Evolutionary conservation across 1,140 invertebrate species (phyloP).

Genomic region (Cheumatopsyche charites): DNA sequence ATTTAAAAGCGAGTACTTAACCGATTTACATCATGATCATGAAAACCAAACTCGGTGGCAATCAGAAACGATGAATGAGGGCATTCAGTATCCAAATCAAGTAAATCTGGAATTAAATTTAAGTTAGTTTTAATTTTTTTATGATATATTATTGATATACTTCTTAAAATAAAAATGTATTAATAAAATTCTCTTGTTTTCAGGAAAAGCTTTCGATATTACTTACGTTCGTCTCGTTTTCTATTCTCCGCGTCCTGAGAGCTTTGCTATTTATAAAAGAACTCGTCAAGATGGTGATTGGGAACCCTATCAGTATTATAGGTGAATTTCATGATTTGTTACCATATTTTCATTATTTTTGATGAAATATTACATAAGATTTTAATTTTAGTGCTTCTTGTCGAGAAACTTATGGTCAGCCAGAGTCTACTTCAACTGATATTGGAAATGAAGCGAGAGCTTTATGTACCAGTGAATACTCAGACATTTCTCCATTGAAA

Average conservation of each 20-base stretch:
- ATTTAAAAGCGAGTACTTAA: conserved; percentile 82
- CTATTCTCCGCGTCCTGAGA: conserved; percentile 93
- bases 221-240: conserved; percentile 94
- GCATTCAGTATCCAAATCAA: conserved; percentile 85
- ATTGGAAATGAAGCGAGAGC: conserved; percentile 83
- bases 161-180: conserved; percentile 5
- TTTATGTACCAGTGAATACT: conserved; percentile 94
- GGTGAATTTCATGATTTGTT: conserved; percentile 56
- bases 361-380: background rate
- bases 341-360: background rate
- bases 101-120: conserved; percentile 93
- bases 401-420: conserved; percentile 84
- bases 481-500: conserved; percentile 94
- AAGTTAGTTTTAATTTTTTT: conserved; percentile 59
- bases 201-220: conserved; percentile 97
- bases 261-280: conserved; percentile 95
- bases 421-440: conserved; percentile 73
- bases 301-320: conserved; percentile 97
- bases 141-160: conserved; percentile 1
- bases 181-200: conserved; percentile 49
- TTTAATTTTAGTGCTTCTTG: conserved; percentile 76
- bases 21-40: conserved; percentile 86
- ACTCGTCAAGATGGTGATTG: conserved; percentile 79
- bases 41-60: conserved; percentile 98
- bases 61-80: conserved; percentile 95